Evolutionary conservation across 2,888 invertebrate species (phyloP), one percentile per base, ranked within the genome.

Genomic region (Harmothoe impar): DNA sequence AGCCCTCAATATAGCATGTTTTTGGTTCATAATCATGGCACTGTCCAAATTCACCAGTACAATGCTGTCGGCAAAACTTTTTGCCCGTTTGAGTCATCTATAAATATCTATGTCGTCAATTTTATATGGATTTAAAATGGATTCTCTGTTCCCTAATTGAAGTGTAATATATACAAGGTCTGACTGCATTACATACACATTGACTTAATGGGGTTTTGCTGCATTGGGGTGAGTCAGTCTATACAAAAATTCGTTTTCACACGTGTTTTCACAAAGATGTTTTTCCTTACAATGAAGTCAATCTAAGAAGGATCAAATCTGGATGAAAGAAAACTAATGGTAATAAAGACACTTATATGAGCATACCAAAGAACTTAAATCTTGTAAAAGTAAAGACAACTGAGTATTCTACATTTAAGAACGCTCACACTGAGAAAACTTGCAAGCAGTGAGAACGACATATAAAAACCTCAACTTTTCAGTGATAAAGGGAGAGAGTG

Each of bases 371-470:
- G 15, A 81, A 81, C 81, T n/a, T 43, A 81, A n/a, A 81, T 81
- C 5, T 81, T 81, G 33, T 15, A 23, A 77, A 77, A 77, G 77
- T 31, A 35, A 86, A 29, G 56, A 86, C 54, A 56, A 86, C 86
- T 54, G 86, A 86, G 33, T 54, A 23, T 23, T 29, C 86, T 86
- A 86, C 54, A 7, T 17, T 54, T 29, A 17, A 81, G 81, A 81
- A 35, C 35, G 81, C 81, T 81, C 43, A 81, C 86, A 33, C 52
- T 52, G 29, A 86, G 33, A 54, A 54, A 81, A 43, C 33, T 43
- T 52, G 86, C 86, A 54, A 54, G 86, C 54, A 86, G 86, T 86
- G 86, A 86, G 52, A 52, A 86, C 25, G 54, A 86, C 86, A 54
- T 54, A 81, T 17, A 43, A 15, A n/a, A 35, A 35, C n/a, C 43